These are phyloP conservation scores for Axis porcinus DNA, from an alignment of 2,113 vertebrate species.

Conservation along the genomic window DNA sequence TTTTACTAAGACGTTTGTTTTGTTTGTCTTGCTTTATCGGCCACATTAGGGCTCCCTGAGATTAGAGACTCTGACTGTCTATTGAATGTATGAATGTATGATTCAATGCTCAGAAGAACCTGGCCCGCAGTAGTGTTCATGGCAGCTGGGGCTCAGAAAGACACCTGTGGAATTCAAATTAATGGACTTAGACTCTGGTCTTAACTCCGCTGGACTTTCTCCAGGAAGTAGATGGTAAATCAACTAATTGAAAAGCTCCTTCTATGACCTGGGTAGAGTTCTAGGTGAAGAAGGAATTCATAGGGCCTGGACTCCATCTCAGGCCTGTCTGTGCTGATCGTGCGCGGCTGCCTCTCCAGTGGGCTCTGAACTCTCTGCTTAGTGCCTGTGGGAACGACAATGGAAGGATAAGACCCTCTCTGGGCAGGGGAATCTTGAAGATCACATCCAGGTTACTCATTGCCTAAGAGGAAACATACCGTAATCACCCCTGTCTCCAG, in stretches of 20 bases:
- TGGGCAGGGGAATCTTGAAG: no score
- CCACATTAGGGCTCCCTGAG: neutral
- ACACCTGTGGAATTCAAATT: neutral
- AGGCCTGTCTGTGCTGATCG: no score
- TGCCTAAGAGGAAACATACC: no score
- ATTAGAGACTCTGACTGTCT: neutral
- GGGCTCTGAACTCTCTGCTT: no score
- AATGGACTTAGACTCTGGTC: neutral
- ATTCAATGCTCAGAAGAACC: neutral
- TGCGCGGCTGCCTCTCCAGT: no score
- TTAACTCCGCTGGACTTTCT: neutral
- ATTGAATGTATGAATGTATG: neutral
- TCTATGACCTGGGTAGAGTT: neutral
- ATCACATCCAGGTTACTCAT: no score
- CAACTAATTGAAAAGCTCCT: neutral
- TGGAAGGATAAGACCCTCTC: no score
- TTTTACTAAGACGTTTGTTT: neutral
- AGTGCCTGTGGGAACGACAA: no score
- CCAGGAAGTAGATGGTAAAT: neutral
- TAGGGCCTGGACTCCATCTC: no score
- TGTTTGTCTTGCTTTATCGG: neutral
- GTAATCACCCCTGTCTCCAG: no score
- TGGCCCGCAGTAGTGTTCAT: neutral
- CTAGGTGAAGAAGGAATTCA: neutral
- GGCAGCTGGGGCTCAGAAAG: neutral